These are phyloP conservation scores for Cotesia vestalis DNA, from an alignment of 1,140 invertebrate species.

Conservation along the genomic window DNA sequence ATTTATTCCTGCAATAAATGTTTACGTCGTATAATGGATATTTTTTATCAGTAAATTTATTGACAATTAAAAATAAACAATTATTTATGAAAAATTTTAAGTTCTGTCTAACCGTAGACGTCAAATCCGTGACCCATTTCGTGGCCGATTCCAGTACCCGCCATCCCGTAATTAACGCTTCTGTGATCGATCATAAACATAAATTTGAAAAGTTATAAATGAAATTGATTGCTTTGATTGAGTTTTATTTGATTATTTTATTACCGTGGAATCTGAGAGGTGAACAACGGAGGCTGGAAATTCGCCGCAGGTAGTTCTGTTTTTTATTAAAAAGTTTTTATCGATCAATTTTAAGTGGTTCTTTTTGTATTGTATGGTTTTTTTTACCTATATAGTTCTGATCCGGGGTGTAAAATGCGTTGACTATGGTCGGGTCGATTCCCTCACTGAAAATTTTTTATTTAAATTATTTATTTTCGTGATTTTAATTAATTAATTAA, in stretches of 20 bases:
- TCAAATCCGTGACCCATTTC: constrained; percentile 73
- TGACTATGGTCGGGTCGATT: constrained; percentile 28
- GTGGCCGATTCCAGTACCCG: constrained; percentile 71
- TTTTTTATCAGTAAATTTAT: neutral
- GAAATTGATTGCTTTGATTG: neutral
- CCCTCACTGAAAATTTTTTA: neutral
- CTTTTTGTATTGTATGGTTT: constrained; percentile 13
- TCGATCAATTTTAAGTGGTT: constrained; percentile 29
- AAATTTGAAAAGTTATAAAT: constrained; percentile 19
- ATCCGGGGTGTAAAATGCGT: constrained; percentile 25
- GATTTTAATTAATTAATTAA: neutral
- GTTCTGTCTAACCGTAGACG: constrained; percentile 51
- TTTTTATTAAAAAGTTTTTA: constrained; percentile 48
- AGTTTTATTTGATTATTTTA: constrained; percentile 26
- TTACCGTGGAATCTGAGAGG: constrained; percentile 47
- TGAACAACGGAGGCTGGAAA: constrained; percentile 73
- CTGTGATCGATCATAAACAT: constrained; percentile 31
- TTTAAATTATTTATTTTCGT: neutral
- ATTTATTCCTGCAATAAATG: constrained; percentile 15
- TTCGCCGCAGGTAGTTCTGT: constrained; percentile 76
- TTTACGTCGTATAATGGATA: neutral
- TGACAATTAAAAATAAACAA: neutral
- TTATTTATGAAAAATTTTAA: neutral
- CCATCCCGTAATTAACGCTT: constrained; percentile 53
- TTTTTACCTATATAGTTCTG: constrained; percentile 29